Conservation (phyloP, 2,888 invertebrate genomes). For the Shargacucullia verbasci region DNA sequence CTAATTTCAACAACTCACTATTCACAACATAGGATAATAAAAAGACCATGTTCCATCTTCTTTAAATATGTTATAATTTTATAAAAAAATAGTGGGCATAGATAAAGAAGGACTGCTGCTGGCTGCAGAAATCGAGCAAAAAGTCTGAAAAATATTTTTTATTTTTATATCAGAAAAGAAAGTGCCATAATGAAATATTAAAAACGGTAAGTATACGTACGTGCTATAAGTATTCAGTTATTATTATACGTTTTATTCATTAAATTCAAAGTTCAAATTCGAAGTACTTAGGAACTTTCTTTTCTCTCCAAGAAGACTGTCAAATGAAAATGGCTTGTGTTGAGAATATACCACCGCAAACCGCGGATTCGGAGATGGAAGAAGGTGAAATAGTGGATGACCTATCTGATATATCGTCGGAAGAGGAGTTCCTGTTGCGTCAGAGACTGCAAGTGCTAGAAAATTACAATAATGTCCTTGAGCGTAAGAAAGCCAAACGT, state of each 20-base stretch:
- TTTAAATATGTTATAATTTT: too few species aligned
- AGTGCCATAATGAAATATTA: slow-evolving; percentile 49
- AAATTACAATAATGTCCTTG: slow-evolving; percentile 85
- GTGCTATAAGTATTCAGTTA: not conserved
- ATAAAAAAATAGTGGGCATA: too few species aligned
- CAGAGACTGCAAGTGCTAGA: slow-evolving; percentile 83
- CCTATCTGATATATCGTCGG: slow-evolving; percentile 85
- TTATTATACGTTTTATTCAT: too few species aligned
- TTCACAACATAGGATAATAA: too few species aligned
- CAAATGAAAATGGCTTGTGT: slow-evolving; percentile 71
- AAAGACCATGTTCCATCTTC: too few species aligned
- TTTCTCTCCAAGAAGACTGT: slow-evolving; percentile 33
- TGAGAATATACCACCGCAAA: slow-evolving; percentile 66
- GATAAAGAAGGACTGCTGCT: slow-evolving; percentile 31
- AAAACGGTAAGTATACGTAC: slow-evolving; percentile 24
- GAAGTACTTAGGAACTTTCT: slow-evolving; percentile 40
- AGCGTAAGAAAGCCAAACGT: slow-evolving; percentile 82
- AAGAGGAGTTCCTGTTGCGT: slow-evolving; percentile 82
- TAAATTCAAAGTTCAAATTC: not conserved
- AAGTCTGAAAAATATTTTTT: slow-evolving; percentile 39
- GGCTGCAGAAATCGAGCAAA: slow-evolving; percentile 19
- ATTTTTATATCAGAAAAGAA: slow-evolving; percentile 7
- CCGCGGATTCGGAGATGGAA: slow-evolving; percentile 83
- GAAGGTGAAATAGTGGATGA: slow-evolving; percentile 87
- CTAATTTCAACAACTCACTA: too few species aligned